Evolutionary conservation across 2,113 vertebrate species (phyloP), one percentile per base, ranked within the genome.

Genomic region (Astur gentilis): DNA sequence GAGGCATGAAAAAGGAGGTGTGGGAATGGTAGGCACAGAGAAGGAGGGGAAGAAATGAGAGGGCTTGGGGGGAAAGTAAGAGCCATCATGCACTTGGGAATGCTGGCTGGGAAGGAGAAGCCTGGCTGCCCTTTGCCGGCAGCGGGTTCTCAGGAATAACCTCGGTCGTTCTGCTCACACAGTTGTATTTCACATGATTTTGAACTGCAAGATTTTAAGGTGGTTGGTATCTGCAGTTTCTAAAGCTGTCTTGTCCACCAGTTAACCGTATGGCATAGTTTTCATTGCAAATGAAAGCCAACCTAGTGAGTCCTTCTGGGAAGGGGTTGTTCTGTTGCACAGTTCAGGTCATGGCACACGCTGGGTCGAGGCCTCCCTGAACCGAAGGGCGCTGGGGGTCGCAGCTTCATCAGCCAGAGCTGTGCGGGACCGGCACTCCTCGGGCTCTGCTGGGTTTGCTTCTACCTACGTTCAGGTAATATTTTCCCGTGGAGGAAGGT

Each of bases 351-450:
- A 1, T 2, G 38, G 38, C 18, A 47, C 5, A 3, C 0, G 2
- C 44, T 50, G 69, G 21, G 14, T 45, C 0, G 0, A 13, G 9
- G 10, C 26, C 16, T 54, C 65, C n/a, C n/a, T 32, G 70, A 79
- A 2, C 25, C 3, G 0, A 21, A 64, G 44, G 44, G 6, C 2
- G 3, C 17, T 16, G 26, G 27, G 52, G 8, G 7, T 70, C 9
- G 7, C 45, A n/a, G 36, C 58, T 45, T 26, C 49, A 7, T 10
- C 7, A 10, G 14, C 27, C n/a, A 11, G 34, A 50, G 60, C 13
- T 67, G 20, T 16, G 72, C 49, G 22, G 26, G 49, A 22, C 16
- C 12, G 8, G 54, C 38, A 7, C 34, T 45, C 34, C 42, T 49
- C 6, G 3, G 29, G 60, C 60, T 78, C 38, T 67, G 23, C 72